Base-by-base conservation (phyloP, 2,888 invertebrate species). In the Odontocolon sp. region DNA sequence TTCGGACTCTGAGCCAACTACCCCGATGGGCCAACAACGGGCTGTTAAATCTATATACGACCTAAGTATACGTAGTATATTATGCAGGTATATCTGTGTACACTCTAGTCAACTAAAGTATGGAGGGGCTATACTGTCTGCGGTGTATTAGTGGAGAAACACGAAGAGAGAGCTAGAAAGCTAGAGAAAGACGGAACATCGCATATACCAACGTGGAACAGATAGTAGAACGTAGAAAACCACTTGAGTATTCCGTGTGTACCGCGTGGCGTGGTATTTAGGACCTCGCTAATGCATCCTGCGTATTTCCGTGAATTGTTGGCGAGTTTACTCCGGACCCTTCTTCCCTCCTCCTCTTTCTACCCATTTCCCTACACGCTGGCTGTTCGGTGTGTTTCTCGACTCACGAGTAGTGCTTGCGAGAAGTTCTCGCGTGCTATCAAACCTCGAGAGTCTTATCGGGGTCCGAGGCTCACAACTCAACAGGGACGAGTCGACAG, bases 251-350 rank as follows among this genome's bases (percentile, higher is more conserved):
- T 86, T 86, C 83, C 80, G 80, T 80, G 81, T 84, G 83, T 83
- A 81, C 81, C 67, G 71, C 81, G 77, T 80, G 78, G 79, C 67
- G n/a, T n/a, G 80, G 85, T 84, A 86, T 86, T 86, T 85, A 84
- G 84, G 83, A 83, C 79, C 77, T 82, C 83, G 83, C 84, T 86
- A 85, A 86, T 86, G 85, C 84, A 85, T 83, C 83, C 78, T 83
- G 81, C 82, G 82, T 83, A 83, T 84, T 81, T 81, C 80, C 81
- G 80, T 82, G 82, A 85, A 85, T 85, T 82, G 83, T 82, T 83
- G 81, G 82, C 82, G 82, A 83, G 84, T 84, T 85, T 83, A 82
- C 78, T 78, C 40, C 72, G 63, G 63, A 67, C 64, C 47, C 69
- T 54, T 45, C 45, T 54, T 45, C 61, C 28, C 31, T 38, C 14